phyloP scores from a whole-genome alignment of 2,888 invertebrate genomes.

The Lamproptera curius region DNA sequence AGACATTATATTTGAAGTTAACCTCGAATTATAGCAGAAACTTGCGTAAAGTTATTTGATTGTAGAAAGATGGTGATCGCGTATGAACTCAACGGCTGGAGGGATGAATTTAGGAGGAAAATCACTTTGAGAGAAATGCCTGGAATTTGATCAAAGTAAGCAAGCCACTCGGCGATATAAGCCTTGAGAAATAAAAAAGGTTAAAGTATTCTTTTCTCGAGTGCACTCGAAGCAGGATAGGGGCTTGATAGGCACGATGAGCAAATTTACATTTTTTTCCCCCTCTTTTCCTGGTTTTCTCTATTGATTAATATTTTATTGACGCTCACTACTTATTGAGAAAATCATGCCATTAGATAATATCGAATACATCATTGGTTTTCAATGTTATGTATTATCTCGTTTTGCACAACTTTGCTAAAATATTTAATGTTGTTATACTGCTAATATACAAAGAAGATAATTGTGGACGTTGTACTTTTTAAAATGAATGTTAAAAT shows the following conservation, averaged over 20 bases:
- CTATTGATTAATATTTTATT: conserved; percentile 3
- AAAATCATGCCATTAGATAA: neutral
- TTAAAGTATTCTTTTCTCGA: conserved; percentile 15
- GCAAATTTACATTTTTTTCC: conserved; percentile 17
- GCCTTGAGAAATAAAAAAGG: conserved; percentile 19
- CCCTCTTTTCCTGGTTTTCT: neutral
- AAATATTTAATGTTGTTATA: too few relatives aligned
- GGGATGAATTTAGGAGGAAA: conserved; percentile 1
- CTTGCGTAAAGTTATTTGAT: too few relatives aligned
- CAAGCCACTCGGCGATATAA: conserved; percentile 16
- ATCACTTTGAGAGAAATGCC: conserved; percentile 17
- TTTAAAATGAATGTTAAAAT: too few relatives aligned
- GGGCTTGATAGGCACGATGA: conserved; percentile 9
- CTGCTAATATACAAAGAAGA: too few relatives aligned
- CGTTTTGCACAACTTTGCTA: too few relatives aligned
- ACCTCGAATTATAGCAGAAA: too few relatives aligned
- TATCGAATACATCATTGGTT: too few relatives aligned
- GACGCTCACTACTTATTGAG: too few relatives aligned
- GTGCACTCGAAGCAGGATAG: conserved; percentile 9
- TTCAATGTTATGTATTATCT: too few relatives aligned
- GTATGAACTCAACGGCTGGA: conserved; percentile 51
- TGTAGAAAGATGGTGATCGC: neutral
- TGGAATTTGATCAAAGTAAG: conserved; percentile 21
- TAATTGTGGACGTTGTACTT: too few relatives aligned
- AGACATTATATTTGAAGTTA: too few relatives aligned